Base-by-base conservation (phyloP, 2,113 vertebrate genomes). In the Laterallus jamaicensis region DNA sequence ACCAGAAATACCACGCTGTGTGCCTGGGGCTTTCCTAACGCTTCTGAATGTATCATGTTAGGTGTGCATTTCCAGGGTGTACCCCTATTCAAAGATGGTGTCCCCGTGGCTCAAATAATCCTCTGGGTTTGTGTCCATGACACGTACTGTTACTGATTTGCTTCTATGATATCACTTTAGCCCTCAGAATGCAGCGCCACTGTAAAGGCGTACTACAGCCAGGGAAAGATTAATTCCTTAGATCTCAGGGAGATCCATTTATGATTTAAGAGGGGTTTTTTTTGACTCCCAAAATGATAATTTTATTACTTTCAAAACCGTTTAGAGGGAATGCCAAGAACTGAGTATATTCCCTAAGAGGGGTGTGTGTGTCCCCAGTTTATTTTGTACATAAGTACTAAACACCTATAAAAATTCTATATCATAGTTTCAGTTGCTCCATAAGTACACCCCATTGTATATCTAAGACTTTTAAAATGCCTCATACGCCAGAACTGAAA, bases 401-500 rank as follows among this genome's bases (percentile, higher is more conserved):
- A 87, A 55, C 42, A 82, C 28, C 39, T 69, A 31, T 63, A 49
- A 37, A 62, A 59, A 25, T 35, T 37, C 39, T 40, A 15, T 39
- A 8, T 24, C 28, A 71, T 52, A 44, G 28, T 60, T 86, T 68
- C 59, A 73, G 83, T 59, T 63, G 44, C 64, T 74, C 58, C 40
- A 0, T 26, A 54, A 83, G 63, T 19, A 54, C 44, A 68, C 81
- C 80, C 67, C 80, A 32, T 25, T 77, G 42, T 79, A 37, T 32
- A 86, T 32, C 71, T 70, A 37, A 82, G 95, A 93, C 85, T 79
- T 95, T 95, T 88, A 93, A 95, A 96, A 74, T 21, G 70, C 84
- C 91, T 31, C 77, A 66, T 15, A 8, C 8, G 19, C 66, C 80
- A 59, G 55, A 60, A 94, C 85, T 77, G 93, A 97, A 91, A 88